These are phyloP conservation scores for Tortrix viridana DNA, from an alignment of 2,888 invertebrate genomes.

Conservation along the genomic window DNA sequence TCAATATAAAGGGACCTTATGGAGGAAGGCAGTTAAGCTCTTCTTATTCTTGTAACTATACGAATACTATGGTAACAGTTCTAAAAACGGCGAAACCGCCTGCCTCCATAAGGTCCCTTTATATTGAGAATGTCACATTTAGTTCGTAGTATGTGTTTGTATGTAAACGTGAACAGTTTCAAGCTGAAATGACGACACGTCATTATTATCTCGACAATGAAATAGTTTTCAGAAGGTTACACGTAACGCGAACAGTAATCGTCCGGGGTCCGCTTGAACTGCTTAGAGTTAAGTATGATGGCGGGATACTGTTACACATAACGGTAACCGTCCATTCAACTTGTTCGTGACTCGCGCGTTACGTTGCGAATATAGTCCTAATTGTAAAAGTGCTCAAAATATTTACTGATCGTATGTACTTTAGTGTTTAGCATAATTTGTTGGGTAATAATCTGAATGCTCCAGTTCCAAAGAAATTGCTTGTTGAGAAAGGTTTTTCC, in stretches of 20 bases:
- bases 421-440: conserved; percentile 10
- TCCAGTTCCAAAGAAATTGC: conserved; percentile 20
- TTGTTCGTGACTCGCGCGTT: conserved; percentile 22
- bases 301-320: conserved; percentile 17
- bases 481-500: background rate
- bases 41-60: no score
- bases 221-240: conserved; percentile 14
- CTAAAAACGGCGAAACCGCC: no score
- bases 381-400: conserved; percentile 22
- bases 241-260: conserved; percentile 2
- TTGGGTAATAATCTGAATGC: conserved; percentile 24
- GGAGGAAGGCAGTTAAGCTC: no score
- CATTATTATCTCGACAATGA: conserved; percentile 6
- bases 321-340: conserved; percentile 23
- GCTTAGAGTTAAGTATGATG: conserved; percentile 12
- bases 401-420: conserved; percentile 13
- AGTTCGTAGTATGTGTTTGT: background rate
- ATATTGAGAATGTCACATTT: no score
- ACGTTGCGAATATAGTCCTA: background rate
- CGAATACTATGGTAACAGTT: no score
- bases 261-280: conserved; percentile 2
- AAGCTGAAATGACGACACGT: conserved; percentile 6
- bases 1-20: no score
- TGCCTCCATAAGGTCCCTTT: no score
- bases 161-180: background rate